These are phyloP conservation scores for Girardinichthys multiradiatus DNA, from an alignment of 2,113 vertebrate species.

Conservation along the genomic window DNA sequence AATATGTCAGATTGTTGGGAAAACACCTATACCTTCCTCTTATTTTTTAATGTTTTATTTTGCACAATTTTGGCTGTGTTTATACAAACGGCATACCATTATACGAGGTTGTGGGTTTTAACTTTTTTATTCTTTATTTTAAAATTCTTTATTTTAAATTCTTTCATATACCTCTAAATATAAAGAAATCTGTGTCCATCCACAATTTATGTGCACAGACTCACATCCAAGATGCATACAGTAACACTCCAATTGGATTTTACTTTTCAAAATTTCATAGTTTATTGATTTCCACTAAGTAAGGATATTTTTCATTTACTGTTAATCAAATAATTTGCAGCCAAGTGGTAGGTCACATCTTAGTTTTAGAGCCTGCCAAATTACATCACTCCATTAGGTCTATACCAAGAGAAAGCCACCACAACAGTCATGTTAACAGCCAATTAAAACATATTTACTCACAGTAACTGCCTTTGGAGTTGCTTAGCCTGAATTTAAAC, in stretches of 20 bases:
- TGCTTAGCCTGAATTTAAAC: too few species aligned
- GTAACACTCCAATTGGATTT: not conserved
- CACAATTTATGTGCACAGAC: too few species aligned
- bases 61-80: too few species aligned
- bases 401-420: too few species aligned
- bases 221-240: not conserved
- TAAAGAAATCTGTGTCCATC: too few species aligned
- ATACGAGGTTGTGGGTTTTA: too few species aligned
- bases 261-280: not conserved
- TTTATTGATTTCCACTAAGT: not conserved
- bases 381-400: not conserved
- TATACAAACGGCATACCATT: too few species aligned
- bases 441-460: too few species aligned
- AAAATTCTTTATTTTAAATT: too few species aligned
- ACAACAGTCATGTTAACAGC: too few species aligned
- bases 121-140: not conserved
- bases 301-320: not conserved
- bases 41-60: not conserved
- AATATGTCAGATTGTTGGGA: not conserved
- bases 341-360: not conserved
- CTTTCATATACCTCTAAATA: not conserved
- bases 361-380: not conserved
- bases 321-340: too few species aligned
- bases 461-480: too few species aligned
- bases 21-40: not conserved